Percentiles rank a stretch among this genome's conserved stretches.
Conservation (phyloP, 2,113 vertebrate genomes). For the Zosterops borbonicus region DNA sequence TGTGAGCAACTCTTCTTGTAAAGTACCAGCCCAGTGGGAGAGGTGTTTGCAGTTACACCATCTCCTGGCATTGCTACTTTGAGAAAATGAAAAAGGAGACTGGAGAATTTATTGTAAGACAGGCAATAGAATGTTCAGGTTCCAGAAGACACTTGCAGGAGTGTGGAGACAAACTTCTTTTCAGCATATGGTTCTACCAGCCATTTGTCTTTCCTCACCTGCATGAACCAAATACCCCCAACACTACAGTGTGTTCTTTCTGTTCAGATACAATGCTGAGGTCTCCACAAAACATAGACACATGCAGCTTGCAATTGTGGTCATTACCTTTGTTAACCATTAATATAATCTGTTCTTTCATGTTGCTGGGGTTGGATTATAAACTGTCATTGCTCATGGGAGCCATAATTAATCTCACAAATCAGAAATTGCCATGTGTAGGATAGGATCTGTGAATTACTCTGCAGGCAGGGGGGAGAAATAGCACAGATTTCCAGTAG, state of each 20-base stretch:
- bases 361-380: not conserved
- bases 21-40: not conserved
- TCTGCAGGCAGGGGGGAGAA: not conserved
- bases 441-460: not conserved
- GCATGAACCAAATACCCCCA: not conserved
- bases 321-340: not conserved
- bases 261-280: not conserved
- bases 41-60: not conserved
- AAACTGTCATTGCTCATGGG: not conserved
- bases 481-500: not conserved
- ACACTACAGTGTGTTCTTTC: not conserved
- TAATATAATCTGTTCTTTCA: not conserved
- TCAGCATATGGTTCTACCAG: not conserved
- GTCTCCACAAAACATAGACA: not conserved
- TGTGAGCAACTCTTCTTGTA: not conserved
- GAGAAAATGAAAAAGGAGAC: not conserved
- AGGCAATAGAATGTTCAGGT: not conserved
- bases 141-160: not conserved
- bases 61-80: not conserved
- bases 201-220: not conserved
- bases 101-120: not conserved
- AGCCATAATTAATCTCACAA: not conserved
- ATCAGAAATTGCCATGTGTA: not conserved
- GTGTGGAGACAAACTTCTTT: not conserved
- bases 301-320: not conserved